Evolutionary conservation across 2,797 vertebrate genomes (phyloP), one percentile per base, ranked within the genome.

Genomic region (Manis javanica): DNA sequence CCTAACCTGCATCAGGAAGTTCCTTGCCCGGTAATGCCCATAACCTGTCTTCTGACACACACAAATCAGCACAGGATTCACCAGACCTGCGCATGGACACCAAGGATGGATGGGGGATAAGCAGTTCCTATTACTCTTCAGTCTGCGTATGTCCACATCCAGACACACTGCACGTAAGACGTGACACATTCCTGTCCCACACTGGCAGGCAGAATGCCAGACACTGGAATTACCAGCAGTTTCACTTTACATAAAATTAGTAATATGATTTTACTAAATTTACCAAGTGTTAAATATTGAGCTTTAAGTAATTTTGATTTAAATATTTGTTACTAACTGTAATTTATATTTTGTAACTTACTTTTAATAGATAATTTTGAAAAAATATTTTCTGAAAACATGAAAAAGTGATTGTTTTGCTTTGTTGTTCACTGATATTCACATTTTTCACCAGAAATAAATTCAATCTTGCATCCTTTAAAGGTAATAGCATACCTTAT

Each of bases 121-220:
- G 34, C 16, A 14, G 55, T 15, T 59, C 34, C 21, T 23, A 2
- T 7, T 14, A 31, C 74, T 31, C 42, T 19, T 7, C 39, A 51
- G 3, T 13, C 2, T 26, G 69, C 3, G 5, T 5, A 26, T 14
- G 23, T 4, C 46, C 24, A 3, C 3, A 5, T 21, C 13, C 49
- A n/a, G n/a, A 78, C 21, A 1, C 1, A 1, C 39, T 26, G 39
- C 1, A 15, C 0, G 0, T 2, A 26, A 29, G 16, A 19, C 4
- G 4, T 9, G 21, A 10, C 64, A 66, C 15, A 34, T 14, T 39
- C 34, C 1, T 0, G 42, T 2, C 5, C 39, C 10, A 16, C 3
- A 13, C 21, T 1, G 12, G 68, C 37, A 14, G 7, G 39, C 69
- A 46, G 71, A 26, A 12, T 0, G 26, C 24, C 1, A 11, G 59